Evolutionary conservation across 1,140 invertebrate species (phyloP).

Genomic region (Pemphigus obesinymphae): DNA sequence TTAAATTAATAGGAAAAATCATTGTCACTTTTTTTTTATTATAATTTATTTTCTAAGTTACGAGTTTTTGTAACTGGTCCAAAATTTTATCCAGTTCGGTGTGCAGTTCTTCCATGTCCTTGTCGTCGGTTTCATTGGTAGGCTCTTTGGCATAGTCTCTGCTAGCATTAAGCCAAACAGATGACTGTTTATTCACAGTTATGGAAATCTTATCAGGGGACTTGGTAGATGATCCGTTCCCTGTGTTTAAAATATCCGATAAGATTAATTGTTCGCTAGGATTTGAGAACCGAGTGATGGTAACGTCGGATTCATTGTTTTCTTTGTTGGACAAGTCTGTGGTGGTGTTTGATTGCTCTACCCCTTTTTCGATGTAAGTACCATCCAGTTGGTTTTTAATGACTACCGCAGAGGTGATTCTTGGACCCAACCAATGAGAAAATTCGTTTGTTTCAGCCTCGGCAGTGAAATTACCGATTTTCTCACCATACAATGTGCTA

Average conservation of each 20-base stretch:
- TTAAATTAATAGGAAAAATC: slow-evolving; percentile 46
- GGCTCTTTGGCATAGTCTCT: background rate
- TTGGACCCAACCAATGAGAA: slow-evolving; percentile 1
- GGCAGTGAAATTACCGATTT: background rate
- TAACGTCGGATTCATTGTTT: background rate
- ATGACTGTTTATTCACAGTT: slow-evolving; percentile 1
- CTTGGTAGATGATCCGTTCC: background rate
- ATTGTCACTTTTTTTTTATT: background rate
- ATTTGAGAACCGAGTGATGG: background rate
- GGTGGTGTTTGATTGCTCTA: background rate
- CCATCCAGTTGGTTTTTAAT: background rate
- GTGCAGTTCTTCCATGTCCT: slow-evolving; percentile 54
- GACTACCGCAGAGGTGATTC: background rate
- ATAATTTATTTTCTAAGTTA: slow-evolving; percentile 53
- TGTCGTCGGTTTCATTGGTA: background rate
- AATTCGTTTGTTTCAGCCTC: background rate
- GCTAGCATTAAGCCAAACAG: slow-evolving; percentile 17
- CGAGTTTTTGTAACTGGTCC: slow-evolving; percentile 58
- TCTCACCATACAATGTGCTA: slow-evolving; percentile 4
- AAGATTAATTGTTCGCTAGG: background rate
- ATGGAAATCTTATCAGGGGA: background rate
- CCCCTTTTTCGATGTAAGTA: background rate
- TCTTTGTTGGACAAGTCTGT: background rate
- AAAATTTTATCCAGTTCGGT: slow-evolving; percentile 58
- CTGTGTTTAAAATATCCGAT: background rate